Evolutionary conservation across 2,888 invertebrate species (phyloP).

Genomic region (Halocaridina rubra): DNA sequence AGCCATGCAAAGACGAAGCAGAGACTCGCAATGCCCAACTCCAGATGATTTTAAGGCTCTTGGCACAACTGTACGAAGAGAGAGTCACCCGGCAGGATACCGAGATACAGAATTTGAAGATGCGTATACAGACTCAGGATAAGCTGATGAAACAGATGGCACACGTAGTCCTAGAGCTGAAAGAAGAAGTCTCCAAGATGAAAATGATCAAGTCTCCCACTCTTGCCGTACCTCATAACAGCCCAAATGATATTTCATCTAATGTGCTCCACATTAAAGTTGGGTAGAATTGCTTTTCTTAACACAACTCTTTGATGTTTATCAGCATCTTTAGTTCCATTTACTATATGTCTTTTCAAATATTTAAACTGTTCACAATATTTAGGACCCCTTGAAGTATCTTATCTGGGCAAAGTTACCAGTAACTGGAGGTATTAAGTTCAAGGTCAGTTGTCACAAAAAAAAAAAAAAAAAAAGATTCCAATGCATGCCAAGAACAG

Average conservation of each 20-base stretch:
- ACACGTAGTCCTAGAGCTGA: constrained; percentile 43
- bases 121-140: constrained; percentile 47
- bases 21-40: constrained; percentile 46
- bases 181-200: constrained; percentile 39
- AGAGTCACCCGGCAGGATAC: constrained; percentile 54
- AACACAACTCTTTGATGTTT: too few species aligned
- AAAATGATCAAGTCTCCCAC: constrained; percentile 1
- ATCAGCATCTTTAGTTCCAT: too few species aligned
- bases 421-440: too few species aligned
- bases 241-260: background rate
- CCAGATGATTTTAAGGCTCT: constrained; percentile 57
- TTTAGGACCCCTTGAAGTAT: too few species aligned
- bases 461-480: too few species aligned
- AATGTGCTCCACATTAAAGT: background rate
- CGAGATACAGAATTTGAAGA: constrained; percentile 47
- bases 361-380: too few species aligned
- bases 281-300: background rate
- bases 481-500: too few species aligned
- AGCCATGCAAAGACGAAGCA: background rate
- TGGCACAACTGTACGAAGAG: constrained; percentile 57
- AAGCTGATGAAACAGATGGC: constrained; percentile 55
- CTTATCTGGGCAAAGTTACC: too few species aligned
- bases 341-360: too few species aligned
- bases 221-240: background rate
- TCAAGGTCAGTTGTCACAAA: too few species aligned